These are phyloP conservation scores for Lepidothrix coronata DNA, from an alignment of 2,113 vertebrate species.

Conservation along the genomic window DNA sequence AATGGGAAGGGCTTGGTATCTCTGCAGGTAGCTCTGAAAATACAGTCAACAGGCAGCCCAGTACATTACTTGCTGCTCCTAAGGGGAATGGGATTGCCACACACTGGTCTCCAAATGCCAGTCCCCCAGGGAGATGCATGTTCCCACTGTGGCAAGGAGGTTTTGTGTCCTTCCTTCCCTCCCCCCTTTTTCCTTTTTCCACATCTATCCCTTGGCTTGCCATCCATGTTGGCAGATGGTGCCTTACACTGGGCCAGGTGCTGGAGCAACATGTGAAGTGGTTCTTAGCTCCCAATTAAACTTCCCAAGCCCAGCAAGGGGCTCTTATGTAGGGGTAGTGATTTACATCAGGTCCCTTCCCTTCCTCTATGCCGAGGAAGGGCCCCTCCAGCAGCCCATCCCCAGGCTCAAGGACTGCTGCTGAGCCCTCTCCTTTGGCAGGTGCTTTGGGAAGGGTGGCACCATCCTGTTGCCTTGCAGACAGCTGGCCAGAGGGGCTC, in stretches of 20 bases:
- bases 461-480: neutral
- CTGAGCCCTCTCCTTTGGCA: neutral
- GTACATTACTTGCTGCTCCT: neutral
- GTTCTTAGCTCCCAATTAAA: neutral
- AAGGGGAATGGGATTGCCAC: neutral
- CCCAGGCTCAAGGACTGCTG: rapidly evolving
- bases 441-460: neutral
- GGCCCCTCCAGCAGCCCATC: neutral
- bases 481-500: neutral
- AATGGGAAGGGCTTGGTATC: neutral
- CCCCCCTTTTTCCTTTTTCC: neutral
- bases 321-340: neutral
- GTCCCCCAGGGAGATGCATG: neutral
- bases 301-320: neutral
- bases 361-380: neutral
- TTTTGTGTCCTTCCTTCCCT: neutral
- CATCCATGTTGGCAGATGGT: neutral
- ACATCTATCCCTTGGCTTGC: neutral
- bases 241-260: neutral
- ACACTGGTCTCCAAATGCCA: neutral
- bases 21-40: neutral
- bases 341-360: neutral
- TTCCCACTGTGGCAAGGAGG: neutral
- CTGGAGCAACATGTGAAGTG: neutral
- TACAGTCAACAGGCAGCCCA: neutral